These are phyloP conservation scores for Scaptodrosophila lebanonensis DNA, from an alignment of 1,140 invertebrate species.

Conservation along the genomic window DNA sequence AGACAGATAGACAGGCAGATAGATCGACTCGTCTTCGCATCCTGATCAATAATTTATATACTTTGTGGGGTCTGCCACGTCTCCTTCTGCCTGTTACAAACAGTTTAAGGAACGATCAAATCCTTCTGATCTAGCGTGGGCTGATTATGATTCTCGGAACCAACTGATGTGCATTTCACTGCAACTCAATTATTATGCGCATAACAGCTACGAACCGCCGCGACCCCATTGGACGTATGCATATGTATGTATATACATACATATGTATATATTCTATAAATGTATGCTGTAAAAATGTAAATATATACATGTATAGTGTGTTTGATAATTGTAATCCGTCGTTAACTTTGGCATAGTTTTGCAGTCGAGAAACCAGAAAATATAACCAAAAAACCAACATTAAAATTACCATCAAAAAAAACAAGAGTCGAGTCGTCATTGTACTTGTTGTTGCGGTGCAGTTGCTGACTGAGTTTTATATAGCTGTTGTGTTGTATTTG, in stretches of 20 bases:
- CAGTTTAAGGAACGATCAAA: too few species aligned
- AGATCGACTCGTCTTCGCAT: too few species aligned
- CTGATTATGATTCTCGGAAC: too few species aligned
- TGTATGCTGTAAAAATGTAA: slow-evolving; percentile 1
- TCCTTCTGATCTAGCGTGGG: too few species aligned
- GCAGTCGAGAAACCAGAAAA: slow-evolving; percentile 56
- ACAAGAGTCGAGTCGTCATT: slow-evolving; percentile 36
- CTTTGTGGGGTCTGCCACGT: too few species aligned
- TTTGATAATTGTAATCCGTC: slow-evolving; percentile 65
- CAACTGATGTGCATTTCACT: too few species aligned
- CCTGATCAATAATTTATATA: too few species aligned
- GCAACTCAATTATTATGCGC: neutral
- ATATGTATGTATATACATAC: slow-evolving; percentile 1
- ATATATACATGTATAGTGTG: slow-evolving; percentile 6
- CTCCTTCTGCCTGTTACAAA: too few species aligned
- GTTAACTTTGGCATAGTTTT: slow-evolving; percentile 71
- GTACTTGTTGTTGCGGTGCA: slow-evolving; percentile 28
- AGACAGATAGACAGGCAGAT: too few species aligned
- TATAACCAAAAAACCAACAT: slow-evolving; percentile 43
- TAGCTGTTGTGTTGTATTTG: slow-evolving; percentile 10
- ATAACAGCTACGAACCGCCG: too few species aligned
- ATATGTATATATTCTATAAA: slow-evolving; percentile 4
- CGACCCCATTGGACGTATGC: too few species aligned
- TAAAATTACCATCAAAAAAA: slow-evolving; percentile 57
- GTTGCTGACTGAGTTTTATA: too few species aligned